These are phyloP conservation scores for Pomatorhinus ruficollis DNA, from an alignment of 2,113 vertebrate genomes.

Conservation along the genomic window DNA sequence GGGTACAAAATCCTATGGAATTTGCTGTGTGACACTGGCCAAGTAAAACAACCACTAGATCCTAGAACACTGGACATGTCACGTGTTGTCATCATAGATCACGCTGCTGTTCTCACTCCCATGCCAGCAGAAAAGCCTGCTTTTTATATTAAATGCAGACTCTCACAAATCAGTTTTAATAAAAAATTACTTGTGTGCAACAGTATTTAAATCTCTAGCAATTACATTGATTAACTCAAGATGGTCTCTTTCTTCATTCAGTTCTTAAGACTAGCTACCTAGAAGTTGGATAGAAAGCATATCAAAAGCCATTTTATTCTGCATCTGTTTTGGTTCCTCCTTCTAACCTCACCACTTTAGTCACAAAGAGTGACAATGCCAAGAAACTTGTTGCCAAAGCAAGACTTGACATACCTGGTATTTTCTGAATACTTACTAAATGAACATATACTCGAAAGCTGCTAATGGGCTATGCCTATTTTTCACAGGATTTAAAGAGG, in stretches of 20 bases:
- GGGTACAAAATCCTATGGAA: slow-evolving; percentile 78
- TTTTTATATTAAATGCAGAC: slow-evolving; percentile 67
- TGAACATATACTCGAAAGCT: background rate
- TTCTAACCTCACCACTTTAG: background rate
- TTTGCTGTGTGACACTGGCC: slow-evolving; percentile 76
- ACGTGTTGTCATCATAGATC: slow-evolving; percentile 74
- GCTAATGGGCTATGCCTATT: background rate
- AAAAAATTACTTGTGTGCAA: slow-evolving; percentile 46
- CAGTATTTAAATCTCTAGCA: slow-evolving; percentile 54
- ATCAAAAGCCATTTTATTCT: background rate
- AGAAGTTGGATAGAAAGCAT: background rate
- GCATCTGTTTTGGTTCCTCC: background rate
- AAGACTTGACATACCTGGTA: background rate
- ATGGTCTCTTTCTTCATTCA: slow-evolving; percentile 12
- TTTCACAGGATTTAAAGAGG: background rate
- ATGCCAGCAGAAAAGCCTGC: slow-evolving; percentile 66
- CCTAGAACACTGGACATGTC: slow-evolving; percentile 72
- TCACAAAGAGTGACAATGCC: background rate
- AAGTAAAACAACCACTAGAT: slow-evolving; percentile 77
- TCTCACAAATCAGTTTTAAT: slow-evolving; percentile 59
- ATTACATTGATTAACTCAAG: slow-evolving; percentile 68
- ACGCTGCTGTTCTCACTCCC: slow-evolving; percentile 79
- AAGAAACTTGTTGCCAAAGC: background rate
- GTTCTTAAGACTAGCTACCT: background rate
- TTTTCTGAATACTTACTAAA: background rate